Evolutionary conservation across 2,888 invertebrate genomes (phyloP), one percentile per base, ranked within the genome.

Genomic region (Perithous albicinctus): DNA sequence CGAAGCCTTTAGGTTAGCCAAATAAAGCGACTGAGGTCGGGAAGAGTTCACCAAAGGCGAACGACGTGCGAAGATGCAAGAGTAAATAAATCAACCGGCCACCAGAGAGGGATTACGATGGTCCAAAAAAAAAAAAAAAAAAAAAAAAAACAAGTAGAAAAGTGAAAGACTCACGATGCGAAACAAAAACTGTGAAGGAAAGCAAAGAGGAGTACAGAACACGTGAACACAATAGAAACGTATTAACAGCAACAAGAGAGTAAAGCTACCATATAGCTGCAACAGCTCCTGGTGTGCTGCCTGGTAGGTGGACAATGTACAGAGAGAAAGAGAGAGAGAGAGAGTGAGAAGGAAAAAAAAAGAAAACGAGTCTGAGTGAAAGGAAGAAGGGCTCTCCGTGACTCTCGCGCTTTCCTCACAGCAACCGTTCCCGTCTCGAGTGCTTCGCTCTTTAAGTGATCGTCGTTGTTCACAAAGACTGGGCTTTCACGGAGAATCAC

Each of bases 171-270:
- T 15, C 26, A 10, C 26, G 23, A 41, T n/a, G 12, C 4, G 38
- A 38, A 54, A 38, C 23, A 46, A 77, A 74, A 51, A 51, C 38
- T 48, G 29, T 5, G 63, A 46, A 32, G 29, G 8, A 51, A 32
- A 72, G 51, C n/a, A 32, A 41, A 12, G 54, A 20, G 70, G 73
- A 18, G 46, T 38, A 70, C 51, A 70, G 61, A 74, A 51, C 54
- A 46, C 32, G 80, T 26, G 83, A 72, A 56, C 70, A 83, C 83
- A 83, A 83, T 82, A 20, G 78, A 83, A 83, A 83, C 82, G 83
- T 83, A 83, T 83, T 83, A 82, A 83, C 78, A 75, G 82, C 78
- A 82, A 82, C 78, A 83, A 83, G 78, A 75, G 78, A 74, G 64
- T 61, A 61, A 51, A 66, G 74, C 70, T 75, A 66, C 61, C 43